Percentiles rank a stretch among this genome's conserved stretches.
Evolutionary conservation across 2,797 vertebrate species (phyloP).

Genomic region (Esox lucius): DNA sequence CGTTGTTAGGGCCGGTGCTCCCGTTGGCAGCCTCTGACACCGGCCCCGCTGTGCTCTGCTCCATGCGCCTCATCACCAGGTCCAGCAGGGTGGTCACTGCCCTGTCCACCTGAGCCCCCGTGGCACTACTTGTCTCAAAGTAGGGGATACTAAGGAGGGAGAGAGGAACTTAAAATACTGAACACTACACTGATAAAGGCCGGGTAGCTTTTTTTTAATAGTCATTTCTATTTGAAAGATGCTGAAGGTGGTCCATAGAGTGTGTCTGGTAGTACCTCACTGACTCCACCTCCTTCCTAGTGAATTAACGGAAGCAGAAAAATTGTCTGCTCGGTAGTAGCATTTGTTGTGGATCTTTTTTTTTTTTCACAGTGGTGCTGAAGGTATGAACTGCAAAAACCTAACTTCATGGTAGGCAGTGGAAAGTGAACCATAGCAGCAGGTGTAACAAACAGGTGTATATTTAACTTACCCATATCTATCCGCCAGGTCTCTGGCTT

Average conservation of each 20-base stretch:
- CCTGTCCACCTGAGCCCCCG: slow-evolving; percentile 83
- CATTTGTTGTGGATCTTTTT: not conserved
- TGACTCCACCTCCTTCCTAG: slow-evolving; percentile 44
- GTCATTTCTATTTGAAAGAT: not conserved
- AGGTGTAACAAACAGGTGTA: not conserved
- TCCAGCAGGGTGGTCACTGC: slow-evolving; percentile 86
- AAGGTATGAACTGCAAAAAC: not conserved
- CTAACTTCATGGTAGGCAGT: not conserved
- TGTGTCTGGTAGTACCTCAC: slow-evolving; percentile 7
- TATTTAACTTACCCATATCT: slow-evolving; percentile 85
- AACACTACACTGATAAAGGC: not conserved
- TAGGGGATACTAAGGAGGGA: slow-evolving; percentile 82
- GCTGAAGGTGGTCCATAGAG: not conserved
- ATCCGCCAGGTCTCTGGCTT: slow-evolving; percentile 89
- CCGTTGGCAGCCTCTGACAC: slow-evolving; percentile 51
- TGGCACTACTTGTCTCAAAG: slow-evolving; percentile 90
- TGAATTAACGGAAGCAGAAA: slow-evolving; percentile 1
- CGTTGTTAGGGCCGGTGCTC: slow-evolving; percentile 31
- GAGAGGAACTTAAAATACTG: not conserved
- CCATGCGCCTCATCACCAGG: slow-evolving; percentile 96
- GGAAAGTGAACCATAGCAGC: not conserved
- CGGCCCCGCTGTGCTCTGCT: slow-evolving; percentile 80
- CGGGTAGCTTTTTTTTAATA: not conserved
- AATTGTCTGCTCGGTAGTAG: not conserved
- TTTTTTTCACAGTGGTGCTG: not conserved